These are phyloP conservation scores for Amblyornis subalaris DNA, from an alignment of 2,113 vertebrate species.

Conservation along the genomic window DNA sequence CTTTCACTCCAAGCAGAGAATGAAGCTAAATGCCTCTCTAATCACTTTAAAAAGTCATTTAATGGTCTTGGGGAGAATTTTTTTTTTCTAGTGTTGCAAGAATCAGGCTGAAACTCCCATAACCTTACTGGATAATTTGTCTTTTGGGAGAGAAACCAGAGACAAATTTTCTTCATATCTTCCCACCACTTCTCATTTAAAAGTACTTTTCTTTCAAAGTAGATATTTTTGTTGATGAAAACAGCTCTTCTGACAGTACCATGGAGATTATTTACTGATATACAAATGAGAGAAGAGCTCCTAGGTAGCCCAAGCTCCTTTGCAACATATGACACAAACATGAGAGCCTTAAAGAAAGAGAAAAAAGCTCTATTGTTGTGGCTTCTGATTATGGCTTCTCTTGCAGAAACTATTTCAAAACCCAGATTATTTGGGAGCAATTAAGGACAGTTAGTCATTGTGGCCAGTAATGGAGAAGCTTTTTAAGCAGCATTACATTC, in stretches of 20 bases:
- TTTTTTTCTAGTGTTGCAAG: neutral
- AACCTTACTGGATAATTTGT: neutral
- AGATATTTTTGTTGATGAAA: constrained; percentile 4
- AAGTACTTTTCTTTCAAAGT: constrained; percentile 21
- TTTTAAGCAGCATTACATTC: neutral
- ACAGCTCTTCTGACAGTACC: neutral
- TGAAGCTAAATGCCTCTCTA: neutral
- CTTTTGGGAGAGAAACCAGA: neutral
- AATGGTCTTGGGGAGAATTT: neutral
- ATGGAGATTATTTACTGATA: neutral
- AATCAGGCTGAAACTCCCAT: constrained; percentile 11
- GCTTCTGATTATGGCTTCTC: neutral
- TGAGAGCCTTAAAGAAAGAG: neutral
- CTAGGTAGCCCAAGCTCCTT: neutral
- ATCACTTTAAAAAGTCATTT: neutral
- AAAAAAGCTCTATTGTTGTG: neutral
- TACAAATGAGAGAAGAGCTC: neutral
- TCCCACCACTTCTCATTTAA: constrained; percentile 1
- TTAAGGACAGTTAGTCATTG: neutral
- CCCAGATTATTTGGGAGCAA: neutral
- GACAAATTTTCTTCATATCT: neutral
- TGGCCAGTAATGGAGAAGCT: neutral
- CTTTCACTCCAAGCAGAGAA: constrained; percentile 11
- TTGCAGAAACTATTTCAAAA: neutral
- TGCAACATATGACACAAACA: neutral